Evolutionary conservation across 2,888 invertebrate genomes (phyloP).

Genomic region (Steinernema carpocapsae): DNA sequence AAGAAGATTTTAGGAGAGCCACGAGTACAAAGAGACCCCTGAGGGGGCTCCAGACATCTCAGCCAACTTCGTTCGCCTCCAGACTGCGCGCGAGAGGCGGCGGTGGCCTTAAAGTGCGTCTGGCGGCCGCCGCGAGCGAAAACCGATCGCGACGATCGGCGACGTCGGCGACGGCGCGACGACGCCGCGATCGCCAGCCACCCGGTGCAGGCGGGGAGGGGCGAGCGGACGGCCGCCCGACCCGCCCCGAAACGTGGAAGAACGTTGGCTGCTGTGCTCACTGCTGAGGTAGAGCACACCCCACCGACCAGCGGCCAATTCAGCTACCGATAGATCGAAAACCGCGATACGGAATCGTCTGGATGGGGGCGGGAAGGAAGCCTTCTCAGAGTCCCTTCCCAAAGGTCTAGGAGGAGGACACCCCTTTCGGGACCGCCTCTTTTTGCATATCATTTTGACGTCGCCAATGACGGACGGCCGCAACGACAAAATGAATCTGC

Average conservation of each 20-base stretch:
- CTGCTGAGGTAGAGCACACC: not conserved
- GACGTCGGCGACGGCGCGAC: constrained; percentile 18
- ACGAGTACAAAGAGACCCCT: not conserved
- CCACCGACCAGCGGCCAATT: constrained; percentile 3
- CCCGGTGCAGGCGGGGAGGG: no score
- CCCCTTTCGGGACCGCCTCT: not conserved
- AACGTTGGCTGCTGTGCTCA: no score
- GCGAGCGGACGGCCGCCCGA: not conserved
- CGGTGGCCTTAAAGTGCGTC: not conserved
- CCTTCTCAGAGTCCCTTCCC: not conserved
- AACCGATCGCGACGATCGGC: constrained; percentile 23
- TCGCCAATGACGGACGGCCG: no score
- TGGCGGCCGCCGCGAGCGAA: constrained; percentile 29
- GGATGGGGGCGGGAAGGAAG: constrained; percentile 17
- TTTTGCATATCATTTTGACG: constrained; percentile 21
- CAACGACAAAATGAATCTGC: not conserved
- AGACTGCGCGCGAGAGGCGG: not conserved
- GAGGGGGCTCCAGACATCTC: not conserved
- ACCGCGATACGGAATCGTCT: no score
- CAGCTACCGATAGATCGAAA: not conserved
- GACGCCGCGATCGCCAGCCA: constrained; percentile 8
- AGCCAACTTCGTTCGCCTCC: constrained; percentile 22
- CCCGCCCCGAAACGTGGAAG: constrained; percentile 1
- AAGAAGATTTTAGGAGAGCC: no score
- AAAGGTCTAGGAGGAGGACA: not conserved